Conservation (phyloP, 2,113 vertebrate species). For the Muntiacus muntjak region DNA sequence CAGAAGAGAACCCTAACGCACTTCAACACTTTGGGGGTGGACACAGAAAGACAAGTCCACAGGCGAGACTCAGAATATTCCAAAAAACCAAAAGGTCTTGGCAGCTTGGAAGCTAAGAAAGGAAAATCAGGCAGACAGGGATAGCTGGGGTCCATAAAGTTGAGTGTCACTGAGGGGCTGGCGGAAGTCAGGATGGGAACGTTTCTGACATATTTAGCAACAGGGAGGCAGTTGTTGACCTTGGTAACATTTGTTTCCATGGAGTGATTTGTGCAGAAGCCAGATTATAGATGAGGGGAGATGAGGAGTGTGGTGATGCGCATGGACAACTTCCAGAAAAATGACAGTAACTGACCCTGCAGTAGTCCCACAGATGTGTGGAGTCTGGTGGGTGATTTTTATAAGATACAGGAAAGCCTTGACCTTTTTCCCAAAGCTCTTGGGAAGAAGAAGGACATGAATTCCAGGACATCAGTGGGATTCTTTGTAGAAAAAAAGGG, state of each 20-base stretch:
- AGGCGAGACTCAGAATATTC: not conserved
- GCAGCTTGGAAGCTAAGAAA: not conserved
- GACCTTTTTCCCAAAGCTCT: not conserved
- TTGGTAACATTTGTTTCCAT: not conserved
- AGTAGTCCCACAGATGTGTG: not conserved
- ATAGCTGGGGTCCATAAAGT: not conserved
- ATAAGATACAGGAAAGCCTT: not conserved
- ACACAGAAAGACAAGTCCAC: not conserved
- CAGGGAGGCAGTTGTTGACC: not conserved
- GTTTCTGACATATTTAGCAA: not conserved
- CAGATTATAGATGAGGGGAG: not conserved
- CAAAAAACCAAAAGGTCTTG: not conserved
- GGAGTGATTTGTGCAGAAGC: not conserved
- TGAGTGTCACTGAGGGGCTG: not conserved
- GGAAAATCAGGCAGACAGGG: not conserved
- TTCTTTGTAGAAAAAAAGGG: not conserved
- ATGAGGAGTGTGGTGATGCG: not conserved
- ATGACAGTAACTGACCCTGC: not conserved
- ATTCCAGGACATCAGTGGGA: not conserved
- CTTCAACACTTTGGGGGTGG: not conserved
- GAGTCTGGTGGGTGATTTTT: not conserved
- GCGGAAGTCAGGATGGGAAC: not conserved
- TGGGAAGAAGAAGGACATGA: not conserved
- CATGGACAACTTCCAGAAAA: not conserved
- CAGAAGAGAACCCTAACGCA: not conserved